Evolutionary conservation across 2,797 vertebrate genomes (phyloP), one percentile per base, ranked within the genome.

Genomic region (Ctenopoma kingsleyae): DNA sequence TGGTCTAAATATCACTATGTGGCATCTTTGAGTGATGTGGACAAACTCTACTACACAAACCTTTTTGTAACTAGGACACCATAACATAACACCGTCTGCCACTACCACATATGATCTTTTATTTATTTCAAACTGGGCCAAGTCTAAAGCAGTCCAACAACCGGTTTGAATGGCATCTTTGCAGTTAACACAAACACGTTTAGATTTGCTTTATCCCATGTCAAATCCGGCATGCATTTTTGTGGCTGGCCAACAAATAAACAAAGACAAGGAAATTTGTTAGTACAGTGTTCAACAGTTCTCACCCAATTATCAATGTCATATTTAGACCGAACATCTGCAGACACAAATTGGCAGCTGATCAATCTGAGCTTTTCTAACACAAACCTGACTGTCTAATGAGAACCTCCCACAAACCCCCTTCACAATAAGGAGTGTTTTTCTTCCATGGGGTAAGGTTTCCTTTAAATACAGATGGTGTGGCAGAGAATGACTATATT

Each of bases 241-340:
- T 47, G 2, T 35, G 55, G 63, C 61, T 67, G 57, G 51, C 67
- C 72, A 75, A 55, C 51, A 62, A 60, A 66, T 71, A 85, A 81
- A 81, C 62, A 72, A 71, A 81, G 48, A 70, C 25, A 38, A 71
- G 54, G 44, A 67, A 57, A 75, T 71, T 67, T 63, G 75, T 73
- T 85, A 78, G 22, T 72, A 50, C 58, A 56, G 20, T 56, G 43
- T 71, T 82, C 20, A 64, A 83, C 80, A 63, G 76, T 82, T 87
- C 71, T 73, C 80, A 70, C 71, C 78, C 76, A 86, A 81, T 84
- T 86, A 85, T 83, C 71, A 78, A 77, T 73, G 76, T 78, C 77
- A 71, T 63, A 84, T 80, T 85, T 77, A 84, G 51, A 82, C 8
- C 11, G 50, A 90, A 90, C 84, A 89, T 84, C 82, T 84, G 88